A percentile compares a stretch with the other conserved stretches of the same genome.
Evolutionary conservation across 2,888 invertebrate species (phyloP).

Genomic region (Ashinkailepas kermadecensis): DNA sequence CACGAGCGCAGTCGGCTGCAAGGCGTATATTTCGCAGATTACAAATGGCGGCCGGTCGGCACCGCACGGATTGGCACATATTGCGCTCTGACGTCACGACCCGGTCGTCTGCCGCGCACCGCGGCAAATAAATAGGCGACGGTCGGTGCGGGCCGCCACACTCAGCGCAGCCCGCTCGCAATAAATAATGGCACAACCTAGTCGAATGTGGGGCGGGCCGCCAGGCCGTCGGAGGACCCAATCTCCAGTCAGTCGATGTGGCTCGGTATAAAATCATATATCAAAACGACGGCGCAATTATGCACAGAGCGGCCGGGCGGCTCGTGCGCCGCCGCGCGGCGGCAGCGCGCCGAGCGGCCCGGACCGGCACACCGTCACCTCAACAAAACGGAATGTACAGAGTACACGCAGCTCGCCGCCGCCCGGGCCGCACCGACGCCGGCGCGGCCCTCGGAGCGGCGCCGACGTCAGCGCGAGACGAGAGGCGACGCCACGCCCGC

Average conservation of each 20-base stretch:
- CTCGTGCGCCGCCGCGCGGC: background rate
- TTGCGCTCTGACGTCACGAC: background rate
- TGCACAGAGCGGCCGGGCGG: background rate
- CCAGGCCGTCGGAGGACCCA: background rate
- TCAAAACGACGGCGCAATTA: background rate
- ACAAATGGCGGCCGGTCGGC: background rate
- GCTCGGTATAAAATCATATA: background rate
- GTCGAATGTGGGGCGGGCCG: background rate
- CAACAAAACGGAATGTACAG: background rate
- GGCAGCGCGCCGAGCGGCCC: background rate
- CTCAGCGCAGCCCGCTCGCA: background rate
- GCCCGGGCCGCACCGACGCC: no score
- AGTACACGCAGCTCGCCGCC: background rate
- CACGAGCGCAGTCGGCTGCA: background rate
- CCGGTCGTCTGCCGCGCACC: background rate
- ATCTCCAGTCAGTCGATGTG: background rate
- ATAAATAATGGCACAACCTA: slow-evolving; percentile 16
- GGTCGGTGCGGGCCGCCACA: background rate
- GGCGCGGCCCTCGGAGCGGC: no score
- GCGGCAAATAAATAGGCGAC: background rate
- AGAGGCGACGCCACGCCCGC: no score
- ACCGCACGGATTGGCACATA: background rate
- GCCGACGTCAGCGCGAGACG: no score
- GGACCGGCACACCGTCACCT: background rate
- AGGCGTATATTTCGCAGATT: background rate